Evolutionary conservation across 2,113 vertebrate species (phyloP).

Genomic region (Noturus placidus): DNA sequence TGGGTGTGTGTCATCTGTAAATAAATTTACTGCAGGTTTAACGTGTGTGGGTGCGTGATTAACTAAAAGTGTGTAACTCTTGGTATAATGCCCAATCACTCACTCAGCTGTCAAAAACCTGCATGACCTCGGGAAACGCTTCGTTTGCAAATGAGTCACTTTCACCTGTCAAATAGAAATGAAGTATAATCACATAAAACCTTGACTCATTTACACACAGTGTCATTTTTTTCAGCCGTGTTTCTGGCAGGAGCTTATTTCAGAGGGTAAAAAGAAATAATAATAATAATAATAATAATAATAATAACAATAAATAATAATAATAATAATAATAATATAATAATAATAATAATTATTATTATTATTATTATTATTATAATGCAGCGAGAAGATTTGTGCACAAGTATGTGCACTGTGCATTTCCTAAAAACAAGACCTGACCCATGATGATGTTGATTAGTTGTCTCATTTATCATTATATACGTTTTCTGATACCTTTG

Average conservation of each 20-base stretch:
- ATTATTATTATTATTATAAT: too few species aligned
- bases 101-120: slow-evolving; percentile 21
- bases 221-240: background rate
- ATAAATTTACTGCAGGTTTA: slow-evolving; percentile 28
- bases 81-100: slow-evolving; percentile 23
- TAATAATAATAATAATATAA: too few species aligned
- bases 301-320: too few species aligned
- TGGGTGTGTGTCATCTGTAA: slow-evolving; percentile 27
- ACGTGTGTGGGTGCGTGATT: slow-evolving; percentile 11
- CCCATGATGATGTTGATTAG: background rate
- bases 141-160: slow-evolving; percentile 33
- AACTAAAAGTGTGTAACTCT: slow-evolving; percentile 26
- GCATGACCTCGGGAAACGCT: slow-evolving; percentile 18
- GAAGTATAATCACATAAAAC: slow-evolving; percentile 24
- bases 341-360: too few species aligned
- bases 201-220: slow-evolving; percentile 10
- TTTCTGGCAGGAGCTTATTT: slow-evolving; percentile 16
- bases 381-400: background rate
- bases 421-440: background rate
- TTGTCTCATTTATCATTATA: background rate
- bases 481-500: background rate
- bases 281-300: too few species aligned
- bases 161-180: slow-evolving; percentile 3
- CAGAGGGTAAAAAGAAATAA: background rate
- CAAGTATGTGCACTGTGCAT: background rate